Evolutionary conservation across 2,113 vertebrate species (phyloP), one percentile per base, ranked within the genome.

Genomic region (Plotosus lineatus): DNA sequence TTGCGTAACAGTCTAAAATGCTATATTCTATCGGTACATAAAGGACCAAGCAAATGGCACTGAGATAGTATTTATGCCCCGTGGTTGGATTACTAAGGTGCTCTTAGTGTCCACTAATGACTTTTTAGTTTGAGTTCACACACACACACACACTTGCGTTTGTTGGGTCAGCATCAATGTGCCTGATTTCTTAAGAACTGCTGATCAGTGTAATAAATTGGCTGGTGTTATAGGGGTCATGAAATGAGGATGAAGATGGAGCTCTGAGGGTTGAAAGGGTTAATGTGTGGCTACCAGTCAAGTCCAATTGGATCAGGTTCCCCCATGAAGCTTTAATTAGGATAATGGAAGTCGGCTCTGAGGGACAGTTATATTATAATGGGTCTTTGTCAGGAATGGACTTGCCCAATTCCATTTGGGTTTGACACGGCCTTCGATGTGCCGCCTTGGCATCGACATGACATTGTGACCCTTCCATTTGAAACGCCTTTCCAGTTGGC

Each of bases 161-260:
- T 81, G 77, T 80, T 68, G 58, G 42, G 78, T 78, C 68, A 48
- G 82, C 89, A 88, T 89, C 83, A 90, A 91, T 91, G 86, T 88
- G 85, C 89, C 90, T 91, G 89, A 91, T 79, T 87, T 90, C 90
- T 90, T 66, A 26, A 73, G 78, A 82, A 74, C 80, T 85, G 73
- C 78, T 53, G 79, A 83, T 86, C 77, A 81, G 53, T 48, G 69
- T 89, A 89, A 93, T 82, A 1, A 75, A 91, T 90, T 44, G 83
- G 69, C 85, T 87, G 85, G 72, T 89, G 80, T 92, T 91, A 92
- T 85, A 82, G 86, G 50, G 83, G 84, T 80, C 69, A 79, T 26
- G 48, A 81, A 87, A 85, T 14, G 2, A 10, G 38, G 82, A 85
- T 85, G 82, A 53, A n/a, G 28, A 83, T 42, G 81, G 42, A 58